Evolutionary conservation across 2,888 invertebrate species (phyloP).

Genomic region (Sycophila texana): DNA sequence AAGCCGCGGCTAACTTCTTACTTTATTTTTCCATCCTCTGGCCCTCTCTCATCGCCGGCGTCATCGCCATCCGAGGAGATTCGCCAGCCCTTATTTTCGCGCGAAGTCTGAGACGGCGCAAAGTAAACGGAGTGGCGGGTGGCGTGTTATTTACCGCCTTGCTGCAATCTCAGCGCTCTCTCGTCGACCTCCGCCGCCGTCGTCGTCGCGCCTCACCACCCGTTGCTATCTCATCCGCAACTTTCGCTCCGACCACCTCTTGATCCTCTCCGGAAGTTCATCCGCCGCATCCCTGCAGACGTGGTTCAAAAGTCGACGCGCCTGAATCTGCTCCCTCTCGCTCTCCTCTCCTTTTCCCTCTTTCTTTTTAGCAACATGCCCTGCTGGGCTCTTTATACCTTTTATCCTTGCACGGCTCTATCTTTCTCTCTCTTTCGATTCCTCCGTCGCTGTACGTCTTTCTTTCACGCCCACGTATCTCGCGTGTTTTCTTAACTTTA

Average conservation of each 20-base stretch:
- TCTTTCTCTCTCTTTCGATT: background rate
- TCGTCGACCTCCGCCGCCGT: conserved; percentile 59
- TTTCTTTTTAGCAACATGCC: background rate
- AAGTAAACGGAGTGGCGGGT: conserved; percentile 68
- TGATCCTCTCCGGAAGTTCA: conserved; percentile 30
- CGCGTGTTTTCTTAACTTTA: conserved; percentile 9
- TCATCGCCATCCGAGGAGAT: conserved; percentile 19
- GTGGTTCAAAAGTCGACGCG: conserved; percentile 46
- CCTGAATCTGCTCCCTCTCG: background rate
- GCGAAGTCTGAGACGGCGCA: conserved; percentile 41
- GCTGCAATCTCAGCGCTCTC: conserved; percentile 66
- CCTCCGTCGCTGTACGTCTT: background rate
- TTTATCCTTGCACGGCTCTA: background rate
- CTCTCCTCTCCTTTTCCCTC: background rate
- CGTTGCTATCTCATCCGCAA: conserved; percentile 54
- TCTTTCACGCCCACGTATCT: background rate
- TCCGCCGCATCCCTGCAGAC: conserved; percentile 45
- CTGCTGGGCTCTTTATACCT: background rate
- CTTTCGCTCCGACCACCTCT: conserved; percentile 11
- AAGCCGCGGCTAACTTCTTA: background rate
- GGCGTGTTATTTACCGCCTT: conserved; percentile 71
- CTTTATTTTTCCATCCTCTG: background rate
- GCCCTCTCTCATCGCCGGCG: too few relatives aligned
- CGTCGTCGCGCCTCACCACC: conserved; percentile 32
- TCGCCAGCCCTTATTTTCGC: background rate